Base-by-base conservation (phyloP, 2,888 invertebrate genomes). In the Ectropis crepuscularia region DNA sequence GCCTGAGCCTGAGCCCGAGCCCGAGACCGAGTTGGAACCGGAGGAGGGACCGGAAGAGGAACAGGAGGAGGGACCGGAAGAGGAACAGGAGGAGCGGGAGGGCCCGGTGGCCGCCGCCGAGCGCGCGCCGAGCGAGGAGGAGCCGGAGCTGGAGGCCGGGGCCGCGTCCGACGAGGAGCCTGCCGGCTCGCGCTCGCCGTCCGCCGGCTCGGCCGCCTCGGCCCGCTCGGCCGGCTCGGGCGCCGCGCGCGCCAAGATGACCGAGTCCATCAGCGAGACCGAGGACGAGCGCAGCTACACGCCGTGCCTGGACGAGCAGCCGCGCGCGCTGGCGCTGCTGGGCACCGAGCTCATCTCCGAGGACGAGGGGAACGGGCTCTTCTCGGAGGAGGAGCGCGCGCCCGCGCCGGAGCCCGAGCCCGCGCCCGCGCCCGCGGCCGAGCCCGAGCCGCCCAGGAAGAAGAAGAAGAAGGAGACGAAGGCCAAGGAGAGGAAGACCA, bases 291-390 rank as follows among this genome's bases (percentile, higher is more conserved):
- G 96, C 65, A 95, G 95, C 69, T 96, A 96, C 81, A 96, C 96
- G 57, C 96, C 96, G 0, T 95, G 96, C 72, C 90, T 96, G 58
- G 96, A 96, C 82, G 96, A 96, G 80, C 92, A 93, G 74, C 94
- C 89, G 37, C 86, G 82, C 47, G 93, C 90, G 0, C 82, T 94
- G 60, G 93, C 91, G 72, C 95, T 95, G 2, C 93, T 96, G 69
- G 96, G 95, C 74, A 96, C 96, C 0, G 96, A 96, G 86, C 90
- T 96, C 82, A 96, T 96, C 72, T 96, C 96, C 0, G 95, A 95
- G 77, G 96, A 96, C 68, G 95, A 95, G 76, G 95, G 94, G 49
- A 93, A 94, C 68, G 94, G 94, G 69, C 93, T 95, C 83, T 95
- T 95, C 80, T 94, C 95, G 57, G 95, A 95, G 75, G 87, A 90